phyloP scores from a whole-genome alignment of 2,113 vertebrate species.

The Lepidothrix coronata region DNA sequence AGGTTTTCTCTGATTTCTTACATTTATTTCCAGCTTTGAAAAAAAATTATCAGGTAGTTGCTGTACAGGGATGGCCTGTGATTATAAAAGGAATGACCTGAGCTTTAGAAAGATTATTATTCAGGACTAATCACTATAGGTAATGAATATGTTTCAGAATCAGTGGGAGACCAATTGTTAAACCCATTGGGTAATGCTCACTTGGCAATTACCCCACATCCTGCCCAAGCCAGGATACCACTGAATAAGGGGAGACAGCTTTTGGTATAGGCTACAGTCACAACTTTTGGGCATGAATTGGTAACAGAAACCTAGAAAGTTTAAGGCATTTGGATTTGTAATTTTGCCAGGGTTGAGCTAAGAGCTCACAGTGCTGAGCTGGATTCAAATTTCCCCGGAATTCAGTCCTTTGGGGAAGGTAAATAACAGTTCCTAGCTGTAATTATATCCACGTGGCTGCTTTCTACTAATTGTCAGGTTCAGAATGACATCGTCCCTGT shows the following conservation, averaged over 20 bases:
- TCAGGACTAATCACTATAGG: neutral
- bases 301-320: neutral
- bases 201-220: neutral
- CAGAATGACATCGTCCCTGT: neutral
- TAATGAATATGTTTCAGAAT: neutral
- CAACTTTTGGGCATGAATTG: neutral
- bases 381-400: neutral
- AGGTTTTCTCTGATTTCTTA: neutral
- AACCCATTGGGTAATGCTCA: neutral
- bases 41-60: neutral
- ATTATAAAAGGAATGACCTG: neutral
- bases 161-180: neutral
- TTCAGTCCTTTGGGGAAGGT: slow-evolving; percentile 6
- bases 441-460: slow-evolving; percentile 48
- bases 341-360: slow-evolving; percentile 2
- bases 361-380: neutral
- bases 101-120: neutral
- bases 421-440: slow-evolving; percentile 15
- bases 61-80: neutral
- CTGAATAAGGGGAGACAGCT: neutral
- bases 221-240: neutral
- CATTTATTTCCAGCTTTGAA: neutral
- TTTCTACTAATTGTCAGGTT: slow-evolving; percentile 35
- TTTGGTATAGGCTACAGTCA: neutral
- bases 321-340: neutral